Evolutionary conservation across 1,140 invertebrate genomes (phyloP).

Genomic region (Pseudobourletiella spinata): DNA sequence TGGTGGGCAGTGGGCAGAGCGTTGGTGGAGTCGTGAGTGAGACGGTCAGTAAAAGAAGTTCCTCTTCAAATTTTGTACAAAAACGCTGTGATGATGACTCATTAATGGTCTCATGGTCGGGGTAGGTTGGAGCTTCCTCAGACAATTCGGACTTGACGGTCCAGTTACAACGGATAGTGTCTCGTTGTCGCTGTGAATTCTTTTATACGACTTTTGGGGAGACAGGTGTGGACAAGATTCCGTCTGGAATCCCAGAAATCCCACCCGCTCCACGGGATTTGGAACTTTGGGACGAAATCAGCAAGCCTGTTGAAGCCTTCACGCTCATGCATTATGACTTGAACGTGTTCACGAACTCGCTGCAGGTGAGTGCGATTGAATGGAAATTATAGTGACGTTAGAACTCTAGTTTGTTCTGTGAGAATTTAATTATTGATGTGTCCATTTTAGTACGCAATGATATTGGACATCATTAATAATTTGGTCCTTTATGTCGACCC

Average conservation of each 20-base stretch:
- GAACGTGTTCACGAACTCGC: slow-evolving; percentile 92
- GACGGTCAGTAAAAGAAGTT: slow-evolving; percentile 58
- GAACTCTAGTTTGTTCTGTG: slow-evolving; percentile 8
- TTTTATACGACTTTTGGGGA: slow-evolving; percentile 93
- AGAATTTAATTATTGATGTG: neutral
- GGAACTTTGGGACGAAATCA: slow-evolving; percentile 65
- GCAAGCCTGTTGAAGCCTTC: slow-evolving; percentile 89
- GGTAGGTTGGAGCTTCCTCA: slow-evolving; percentile 36
- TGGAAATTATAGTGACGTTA: neutral
- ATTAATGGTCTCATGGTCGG: neutral
- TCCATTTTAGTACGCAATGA: slow-evolving; percentile 72
- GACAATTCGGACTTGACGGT: slow-evolving; percentile 35
- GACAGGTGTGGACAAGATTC: slow-evolving; percentile 60
- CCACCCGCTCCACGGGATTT: slow-evolving; percentile 49
- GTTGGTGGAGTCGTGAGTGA: slow-evolving; percentile 92
- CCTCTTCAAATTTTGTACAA: too few relatives aligned
- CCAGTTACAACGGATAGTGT: slow-evolving; percentile 92
- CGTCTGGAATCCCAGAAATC: slow-evolving; percentile 42
- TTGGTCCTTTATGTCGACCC: slow-evolving; percentile 92
- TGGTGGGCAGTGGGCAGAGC: slow-evolving; percentile 88
- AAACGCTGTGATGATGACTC: neutral
- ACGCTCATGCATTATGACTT: slow-evolving; percentile 97
- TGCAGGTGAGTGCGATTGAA: slow-evolving; percentile 54
- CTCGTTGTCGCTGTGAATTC: slow-evolving; percentile 93
- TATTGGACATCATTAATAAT: slow-evolving; percentile 96